Conservation (phyloP, 1,140 invertebrate species). For the Chrysomallon squamiferum region DNA sequence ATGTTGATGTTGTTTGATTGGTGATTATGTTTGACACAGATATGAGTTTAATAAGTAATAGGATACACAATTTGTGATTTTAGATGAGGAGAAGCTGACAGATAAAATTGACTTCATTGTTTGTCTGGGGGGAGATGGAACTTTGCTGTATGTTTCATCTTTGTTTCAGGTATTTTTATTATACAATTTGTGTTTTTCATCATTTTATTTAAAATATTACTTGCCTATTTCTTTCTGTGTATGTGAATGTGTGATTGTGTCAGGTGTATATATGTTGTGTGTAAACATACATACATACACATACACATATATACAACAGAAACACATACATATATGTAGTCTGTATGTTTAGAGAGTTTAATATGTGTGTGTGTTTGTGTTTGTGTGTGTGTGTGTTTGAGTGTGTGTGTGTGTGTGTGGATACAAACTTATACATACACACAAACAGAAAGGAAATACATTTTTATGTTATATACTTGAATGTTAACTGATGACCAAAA, state of each 20-base stretch:
- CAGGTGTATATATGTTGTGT: background rate
- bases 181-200: too few species aligned
- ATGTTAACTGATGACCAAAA: too few species aligned
- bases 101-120: constrained; percentile 97
- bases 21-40: background rate
- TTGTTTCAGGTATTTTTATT: constrained; percentile 75
- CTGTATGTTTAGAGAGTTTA: too few species aligned
- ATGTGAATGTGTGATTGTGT: background rate
- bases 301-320: too few species aligned
- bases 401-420: too few species aligned
- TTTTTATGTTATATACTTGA: too few species aligned
- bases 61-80: constrained; percentile 9
- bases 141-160: constrained; percentile 90
- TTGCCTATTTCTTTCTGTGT: background rate
- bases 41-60: background rate
- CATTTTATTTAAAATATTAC: too few species aligned
- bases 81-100: constrained; percentile 72
- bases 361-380: too few species aligned
- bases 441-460: too few species aligned
- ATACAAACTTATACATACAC: too few species aligned
- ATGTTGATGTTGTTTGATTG: background rate
- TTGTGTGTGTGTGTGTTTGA: too few species aligned
- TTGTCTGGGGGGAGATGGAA: constrained; percentile 96
- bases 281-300: background rate
- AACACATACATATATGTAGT: too few species aligned